Evolutionary conservation across 2,888 invertebrate genomes (phyloP).

Genomic region (Auanema freiburgensis): DNA sequence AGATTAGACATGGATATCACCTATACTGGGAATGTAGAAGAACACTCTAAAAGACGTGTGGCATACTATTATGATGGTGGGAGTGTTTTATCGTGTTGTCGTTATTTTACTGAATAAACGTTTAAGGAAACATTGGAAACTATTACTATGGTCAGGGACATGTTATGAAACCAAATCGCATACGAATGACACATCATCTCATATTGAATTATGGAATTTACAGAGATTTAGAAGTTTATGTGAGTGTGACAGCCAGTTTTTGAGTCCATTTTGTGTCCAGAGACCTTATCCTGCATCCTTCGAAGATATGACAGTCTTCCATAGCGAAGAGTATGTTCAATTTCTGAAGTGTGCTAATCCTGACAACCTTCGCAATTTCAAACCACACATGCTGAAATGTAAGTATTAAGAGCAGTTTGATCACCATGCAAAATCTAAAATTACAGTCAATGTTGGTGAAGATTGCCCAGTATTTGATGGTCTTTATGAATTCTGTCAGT

Average conservation of each 20-base stretch:
- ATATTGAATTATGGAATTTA: constrained; percentile 97
- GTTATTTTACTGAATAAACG: neutral
- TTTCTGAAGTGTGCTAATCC: constrained; percentile 94
- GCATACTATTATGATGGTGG: constrained; percentile 74
- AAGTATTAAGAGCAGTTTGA: too few relatives aligned
- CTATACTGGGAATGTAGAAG: too few relatives aligned
- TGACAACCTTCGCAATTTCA: constrained; percentile 98
- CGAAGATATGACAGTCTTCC: constrained; percentile 99
- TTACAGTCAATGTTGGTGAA: constrained; percentile 73
- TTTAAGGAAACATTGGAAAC: constrained; percentile 84
- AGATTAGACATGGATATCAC: too few relatives aligned
- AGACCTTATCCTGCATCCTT: constrained; percentile 97
- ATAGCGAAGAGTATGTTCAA: constrained; percentile 96
- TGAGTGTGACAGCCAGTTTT: too few relatives aligned
- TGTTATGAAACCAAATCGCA: constrained; percentile 99
- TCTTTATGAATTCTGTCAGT: too few relatives aligned
- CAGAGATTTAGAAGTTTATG: constrained; percentile 99
- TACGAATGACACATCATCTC: constrained; percentile 99
- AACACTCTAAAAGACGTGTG: constrained; percentile 56
- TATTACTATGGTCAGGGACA: constrained; percentile 99
- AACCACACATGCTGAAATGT: constrained; percentile 99
- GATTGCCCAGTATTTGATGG: constrained; percentile 99
- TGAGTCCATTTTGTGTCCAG: too few relatives aligned
- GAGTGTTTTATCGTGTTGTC: constrained; percentile 68
- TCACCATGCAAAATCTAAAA: too few relatives aligned